Conservation (phyloP, 2,113 vertebrate species). For the Anseranas semipalmata region DNA sequence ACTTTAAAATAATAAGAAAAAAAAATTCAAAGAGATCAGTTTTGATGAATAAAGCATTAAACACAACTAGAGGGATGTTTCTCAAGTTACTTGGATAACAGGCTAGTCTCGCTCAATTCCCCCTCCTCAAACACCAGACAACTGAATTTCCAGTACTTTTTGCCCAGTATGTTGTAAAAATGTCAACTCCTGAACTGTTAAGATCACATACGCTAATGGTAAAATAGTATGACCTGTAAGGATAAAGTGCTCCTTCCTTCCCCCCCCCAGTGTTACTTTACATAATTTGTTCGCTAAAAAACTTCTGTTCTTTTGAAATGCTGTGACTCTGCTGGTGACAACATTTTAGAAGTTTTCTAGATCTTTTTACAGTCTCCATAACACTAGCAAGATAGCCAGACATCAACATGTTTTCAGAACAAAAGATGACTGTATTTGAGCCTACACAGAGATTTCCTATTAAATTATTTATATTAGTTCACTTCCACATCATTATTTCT, state of each 20-base stretch:
- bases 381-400: constrained; percentile 31
- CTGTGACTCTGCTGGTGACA: constrained; percentile 23
- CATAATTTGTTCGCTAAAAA: neutral
- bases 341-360: constrained; percentile 42
- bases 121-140: neutral
- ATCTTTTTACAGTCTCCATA: constrained; percentile 16
- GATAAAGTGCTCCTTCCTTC: neutral
- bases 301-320: constrained; percentile 4
- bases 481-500: constrained; percentile 53
- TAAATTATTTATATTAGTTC: constrained; percentile 74
- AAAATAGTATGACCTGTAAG: neutral
- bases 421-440: constrained; percentile 54
- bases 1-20: too few species aligned
- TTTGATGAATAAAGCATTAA: neutral
- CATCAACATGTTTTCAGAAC: constrained; percentile 53
- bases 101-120: neutral
- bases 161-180: constrained; percentile 3
- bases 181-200: neutral
- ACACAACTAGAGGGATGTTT: neutral
- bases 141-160: constrained; percentile 22
- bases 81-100: neutral
- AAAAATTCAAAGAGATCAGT: neutral
- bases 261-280: neutral
- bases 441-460: constrained; percentile 46
- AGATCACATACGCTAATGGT: neutral